Percentiles rank a stretch among this genome's conserved stretches.
These are phyloP conservation scores for Peromyscus californicus DNA, from an alignment of 2,113 vertebrate genomes.

Conservation along the genomic window DNA sequence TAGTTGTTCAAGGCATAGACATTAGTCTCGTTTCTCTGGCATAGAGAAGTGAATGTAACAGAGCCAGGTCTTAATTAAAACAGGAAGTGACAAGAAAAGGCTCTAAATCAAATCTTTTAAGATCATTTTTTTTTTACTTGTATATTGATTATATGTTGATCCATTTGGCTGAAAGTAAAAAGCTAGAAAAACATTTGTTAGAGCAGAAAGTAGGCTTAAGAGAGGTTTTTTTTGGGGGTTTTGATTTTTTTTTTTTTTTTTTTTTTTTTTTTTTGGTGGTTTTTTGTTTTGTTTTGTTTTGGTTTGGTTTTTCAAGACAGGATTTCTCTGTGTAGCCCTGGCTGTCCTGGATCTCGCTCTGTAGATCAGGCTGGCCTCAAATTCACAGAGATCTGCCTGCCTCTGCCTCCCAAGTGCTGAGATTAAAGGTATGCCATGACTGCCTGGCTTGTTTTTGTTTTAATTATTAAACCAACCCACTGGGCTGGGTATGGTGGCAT, in stretches of 20 bases:
- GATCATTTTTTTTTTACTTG: not conserved
- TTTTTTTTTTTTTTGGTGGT: too few species aligned
- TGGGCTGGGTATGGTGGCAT: not conserved
- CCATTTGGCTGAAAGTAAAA: not conserved
- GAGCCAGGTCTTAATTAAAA: not conserved
- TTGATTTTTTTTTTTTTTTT: too few species aligned
- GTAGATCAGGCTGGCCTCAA: too few species aligned
- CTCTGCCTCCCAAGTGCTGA: too few species aligned
- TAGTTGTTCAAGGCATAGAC: not conserved
- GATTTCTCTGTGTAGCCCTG: too few species aligned
- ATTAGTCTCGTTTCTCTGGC: slow-evolving; percentile 39
- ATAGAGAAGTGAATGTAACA: not conserved
- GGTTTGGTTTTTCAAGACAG: too few species aligned
- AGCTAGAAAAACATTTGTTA: not conserved
- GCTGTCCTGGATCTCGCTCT: too few species aligned
- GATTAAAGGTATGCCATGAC: too few species aligned
- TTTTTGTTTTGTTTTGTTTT: too few species aligned
- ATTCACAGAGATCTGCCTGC: too few species aligned
- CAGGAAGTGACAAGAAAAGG: not conserved
- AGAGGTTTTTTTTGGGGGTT: not conserved
- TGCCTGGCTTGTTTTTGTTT: too few species aligned
- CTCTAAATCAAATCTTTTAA: not conserved
- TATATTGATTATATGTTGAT: not conserved
- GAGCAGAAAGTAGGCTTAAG: slow-evolving; percentile 9
- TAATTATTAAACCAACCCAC: not conserved